Base-by-base conservation (phyloP, 2,113 vertebrate species). In the Grallaria varia region DNA sequence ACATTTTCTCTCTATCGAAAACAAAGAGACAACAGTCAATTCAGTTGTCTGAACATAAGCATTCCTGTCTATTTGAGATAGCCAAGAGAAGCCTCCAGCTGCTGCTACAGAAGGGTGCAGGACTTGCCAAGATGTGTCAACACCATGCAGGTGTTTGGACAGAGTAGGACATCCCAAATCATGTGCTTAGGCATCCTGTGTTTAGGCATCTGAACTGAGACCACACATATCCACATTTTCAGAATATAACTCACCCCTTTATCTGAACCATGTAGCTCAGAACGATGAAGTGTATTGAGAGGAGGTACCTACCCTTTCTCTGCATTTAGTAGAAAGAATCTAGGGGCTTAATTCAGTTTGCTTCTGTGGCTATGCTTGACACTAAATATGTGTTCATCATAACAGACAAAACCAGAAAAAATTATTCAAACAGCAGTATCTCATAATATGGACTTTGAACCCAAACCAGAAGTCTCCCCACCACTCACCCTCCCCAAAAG, bases 61-160 rank as follows among this genome's bases (percentile, higher is more conserved):
- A 64, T 68, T 79, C 56, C 16, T 59, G 28, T 67, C 47, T 85
- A 23, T 40, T 63, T 82, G 25, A 79, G 69, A 44, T 39, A 52
- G 45, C 27, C 14, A 21, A 6, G 69, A 71, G 62, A 75, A 22
- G 33, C 33, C 35, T 90, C 49, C 72, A 94, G 87, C 87, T 94
- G 89, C 62, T 83, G 66, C 35, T 83, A 16, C 47, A 76, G 67
- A 53, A 83, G 3, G 1, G 24, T 37, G 20, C 0, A 10, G n/a
- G 53, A 25, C 11, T 37, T 3, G 28, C 79, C 89, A 93, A 89
- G 76, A n/a, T 1, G 0, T 6, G 30, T 91, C 62, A 84, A 14
- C 14, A 28, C 12, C 13, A 14, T 33, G 80, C 92, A 96, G 87
- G 80, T 83, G 72, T 72, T 83, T 90, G 67, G 92, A 72, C 12